Evolutionary conservation across 1,140 invertebrate genomes (phyloP).

Genomic region (Pantala flavescens): DNA sequence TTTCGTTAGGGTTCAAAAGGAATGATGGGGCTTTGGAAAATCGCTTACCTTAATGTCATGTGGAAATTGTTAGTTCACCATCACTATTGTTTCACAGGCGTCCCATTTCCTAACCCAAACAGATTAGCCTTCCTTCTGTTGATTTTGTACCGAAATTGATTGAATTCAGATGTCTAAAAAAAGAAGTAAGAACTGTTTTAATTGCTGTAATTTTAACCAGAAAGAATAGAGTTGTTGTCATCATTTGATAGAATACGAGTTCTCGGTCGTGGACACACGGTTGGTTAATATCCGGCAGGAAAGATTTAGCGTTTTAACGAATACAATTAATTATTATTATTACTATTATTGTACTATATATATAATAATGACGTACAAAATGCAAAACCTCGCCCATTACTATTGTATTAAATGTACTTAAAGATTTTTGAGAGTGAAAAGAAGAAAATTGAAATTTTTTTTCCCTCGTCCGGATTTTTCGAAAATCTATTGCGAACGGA

Average conservation of each 20-base stretch:
- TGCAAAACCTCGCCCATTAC: constrained; percentile 27
- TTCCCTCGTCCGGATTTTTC: neutral
- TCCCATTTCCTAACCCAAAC: neutral
- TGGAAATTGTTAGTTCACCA: neutral
- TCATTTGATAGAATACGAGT: neutral
- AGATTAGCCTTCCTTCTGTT: constrained; percentile 9
- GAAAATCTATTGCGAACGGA: neutral
- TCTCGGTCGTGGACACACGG: neutral
- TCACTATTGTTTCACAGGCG: neutral
- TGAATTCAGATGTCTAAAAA: neutral
- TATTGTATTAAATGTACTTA: constrained; percentile 27
- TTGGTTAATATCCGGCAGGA: neutral
- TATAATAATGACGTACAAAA: constrained; percentile 26
- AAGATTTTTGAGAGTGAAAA: neutral
- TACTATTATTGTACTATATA: constrained; percentile 10
- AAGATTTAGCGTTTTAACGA: neutral
- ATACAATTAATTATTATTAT: constrained; percentile 20
- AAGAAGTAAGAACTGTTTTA: neutral
- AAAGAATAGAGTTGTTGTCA: neutral
- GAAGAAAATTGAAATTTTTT: neutral
- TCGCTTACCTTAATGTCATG: constrained; percentile 5
- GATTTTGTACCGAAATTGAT: neutral
- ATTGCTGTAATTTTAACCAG: neutral
- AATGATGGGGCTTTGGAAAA: neutral
- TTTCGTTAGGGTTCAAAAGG: neutral